These are phyloP conservation scores for Nephrotoma guestfalica DNA, from an alignment of 2,888 invertebrate genomes.

Conservation along the genomic window DNA sequence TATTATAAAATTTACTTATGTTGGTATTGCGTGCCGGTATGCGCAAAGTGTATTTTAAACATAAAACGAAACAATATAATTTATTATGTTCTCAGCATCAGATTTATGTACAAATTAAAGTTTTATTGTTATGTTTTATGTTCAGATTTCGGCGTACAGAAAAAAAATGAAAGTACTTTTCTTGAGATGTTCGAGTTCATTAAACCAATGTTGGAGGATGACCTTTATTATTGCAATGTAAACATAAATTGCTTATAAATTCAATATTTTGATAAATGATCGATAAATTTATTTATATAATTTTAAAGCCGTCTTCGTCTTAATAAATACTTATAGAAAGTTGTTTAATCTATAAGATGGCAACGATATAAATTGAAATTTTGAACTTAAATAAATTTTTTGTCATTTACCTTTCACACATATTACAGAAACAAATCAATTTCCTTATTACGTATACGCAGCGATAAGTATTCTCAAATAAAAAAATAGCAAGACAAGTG, in stretches of 20 bases:
- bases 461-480: not conserved
- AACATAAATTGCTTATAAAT: not conserved
- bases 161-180: not conserved
- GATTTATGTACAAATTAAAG: not conserved
- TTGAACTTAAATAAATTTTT: not conserved
- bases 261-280: not conserved
- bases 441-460: not conserved
- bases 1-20: not conserved
- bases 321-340: not conserved
- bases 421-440: not conserved
- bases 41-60: not conserved
- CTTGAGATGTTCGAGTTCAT: not conserved
- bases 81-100: not conserved
- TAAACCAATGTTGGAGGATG: not conserved
- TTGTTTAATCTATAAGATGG: not conserved
- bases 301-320: not conserved
- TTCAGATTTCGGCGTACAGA: not conserved
- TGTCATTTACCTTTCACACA: not conserved
- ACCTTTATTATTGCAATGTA: not conserved
- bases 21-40: not conserved
- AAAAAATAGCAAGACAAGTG: not conserved
- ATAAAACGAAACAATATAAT: not conserved
- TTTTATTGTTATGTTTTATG: not conserved
- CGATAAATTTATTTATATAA: not conserved
- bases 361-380: not conserved